Base-by-base conservation (phyloP, 1,140 invertebrate genomes). In the fruit fly (Drosophila melanogaster) region DNA sequence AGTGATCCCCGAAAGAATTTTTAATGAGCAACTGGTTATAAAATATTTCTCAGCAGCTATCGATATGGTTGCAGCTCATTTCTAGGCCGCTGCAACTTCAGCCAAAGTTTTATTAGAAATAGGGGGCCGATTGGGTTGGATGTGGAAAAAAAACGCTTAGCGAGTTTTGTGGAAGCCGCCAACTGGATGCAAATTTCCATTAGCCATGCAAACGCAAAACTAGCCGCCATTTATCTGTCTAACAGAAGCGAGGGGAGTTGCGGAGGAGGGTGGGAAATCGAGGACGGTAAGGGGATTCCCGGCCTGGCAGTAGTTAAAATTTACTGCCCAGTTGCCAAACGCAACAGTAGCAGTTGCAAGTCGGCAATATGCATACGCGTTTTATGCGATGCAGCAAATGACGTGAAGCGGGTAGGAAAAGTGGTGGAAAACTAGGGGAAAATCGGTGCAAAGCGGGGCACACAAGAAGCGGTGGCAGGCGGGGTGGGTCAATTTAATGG, bases 131-230 rank as follows among this genome's bases (percentile, higher is more conserved):
- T 35, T 35, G 26, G 19, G 41, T n/a, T 22, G 15, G 44, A 12
- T 55, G 46, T 41, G 43, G 26, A 62, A 35, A 14, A 14, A 56
- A 44, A 74, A 67, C 79, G 79, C 74, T 87, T 71, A 71, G 78
- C 64, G 77, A 69, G 77, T 74, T 85, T 81, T 69, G 73, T 81
- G 73, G 43, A 73, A 61, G 71, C 79, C 83, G 75, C 83, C 83
- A 71, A 87, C 81, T 81, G 83, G 75, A 83, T 83, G 81, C 81
- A 86, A 86, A 86, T 86, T 86, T 86, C 83, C 81, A 86, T 86
- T 86, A 86, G 81, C 81, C 83, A 86, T 87, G 81, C 83, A 86
- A 86, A 86, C 83, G 81, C 78, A 86, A 86, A 86, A 87, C 81
- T 86, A 86, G 81, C 81, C 81, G 79, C 81, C 83, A 87, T 86